These are phyloP conservation scores for Eulithis prunata DNA, from an alignment of 2,888 invertebrate genomes.

Conservation along the genomic window DNA sequence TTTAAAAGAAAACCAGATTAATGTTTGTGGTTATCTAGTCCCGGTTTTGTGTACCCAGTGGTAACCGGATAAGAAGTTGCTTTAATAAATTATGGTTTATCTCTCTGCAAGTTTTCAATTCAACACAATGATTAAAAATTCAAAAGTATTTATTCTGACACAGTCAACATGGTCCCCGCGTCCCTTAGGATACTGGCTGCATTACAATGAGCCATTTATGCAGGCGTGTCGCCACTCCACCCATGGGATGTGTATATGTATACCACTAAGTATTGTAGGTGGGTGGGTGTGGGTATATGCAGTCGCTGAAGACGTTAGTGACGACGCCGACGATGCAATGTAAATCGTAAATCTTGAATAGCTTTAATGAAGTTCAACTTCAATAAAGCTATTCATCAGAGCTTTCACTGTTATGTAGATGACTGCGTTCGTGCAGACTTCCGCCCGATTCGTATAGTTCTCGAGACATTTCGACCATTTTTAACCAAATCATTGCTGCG, in stretches of 20 bases:
- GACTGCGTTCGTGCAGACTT: not conserved
- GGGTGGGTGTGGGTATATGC: too few relatives aligned
- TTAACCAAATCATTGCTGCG: too few relatives aligned
- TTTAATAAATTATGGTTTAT: not conserved
- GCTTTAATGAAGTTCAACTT: constrained; percentile 17
- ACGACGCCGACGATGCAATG: not conserved
- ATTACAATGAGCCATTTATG: constrained; percentile 60
- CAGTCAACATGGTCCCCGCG: constrained; percentile 40
- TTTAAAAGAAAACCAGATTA: too few relatives aligned
- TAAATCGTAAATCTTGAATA: too few relatives aligned
- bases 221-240: constrained; percentile 23
- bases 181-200: constrained; percentile 46
- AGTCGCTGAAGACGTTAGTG: constrained; percentile 18
- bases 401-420: not conserved
- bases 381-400: not conserved
- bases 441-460: too few relatives aligned
- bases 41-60: too few relatives aligned
- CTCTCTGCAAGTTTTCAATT: constrained; percentile 4
- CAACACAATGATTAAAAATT: constrained; percentile 15
- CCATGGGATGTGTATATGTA: too few relatives aligned
- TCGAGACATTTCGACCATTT: not conserved
- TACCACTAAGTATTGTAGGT: not conserved
- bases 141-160: constrained; percentile 11
- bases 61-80: too few relatives aligned
- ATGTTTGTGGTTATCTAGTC: too few relatives aligned